Conservation (phyloP, 2,113 vertebrate genomes). For the Silurus glanis region DNA sequence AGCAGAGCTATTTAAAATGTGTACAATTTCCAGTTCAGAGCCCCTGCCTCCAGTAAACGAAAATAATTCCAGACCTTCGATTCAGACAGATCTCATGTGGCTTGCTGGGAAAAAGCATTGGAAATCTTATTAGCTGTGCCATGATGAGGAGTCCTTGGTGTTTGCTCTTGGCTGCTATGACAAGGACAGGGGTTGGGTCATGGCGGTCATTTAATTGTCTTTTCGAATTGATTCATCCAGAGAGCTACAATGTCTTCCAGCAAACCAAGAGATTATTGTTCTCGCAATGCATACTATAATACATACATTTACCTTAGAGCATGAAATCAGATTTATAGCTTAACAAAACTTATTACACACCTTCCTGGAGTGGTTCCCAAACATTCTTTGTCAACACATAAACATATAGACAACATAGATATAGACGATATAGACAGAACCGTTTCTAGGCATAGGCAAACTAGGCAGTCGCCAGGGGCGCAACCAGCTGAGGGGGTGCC, state of each 20-base stretch:
- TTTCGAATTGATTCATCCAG: not conserved
- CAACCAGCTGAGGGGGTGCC: too few relatives aligned
- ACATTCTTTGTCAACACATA: not conserved
- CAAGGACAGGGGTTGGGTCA: not conserved
- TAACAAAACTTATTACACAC: not conserved
- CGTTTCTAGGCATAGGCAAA: too few relatives aligned
- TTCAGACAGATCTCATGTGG: not conserved
- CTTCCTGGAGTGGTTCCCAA: not conserved
- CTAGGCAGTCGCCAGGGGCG: too few relatives aligned
- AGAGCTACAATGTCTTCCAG: not conserved
- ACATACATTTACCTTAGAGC: not conserved
- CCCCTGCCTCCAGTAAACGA: not conserved
- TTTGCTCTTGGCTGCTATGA: not conserved
- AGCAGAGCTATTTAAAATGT: slow-evolving; percentile 41
- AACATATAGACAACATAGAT: too few relatives aligned
- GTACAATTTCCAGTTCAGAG: slow-evolving; percentile 46
- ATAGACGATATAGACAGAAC: too few relatives aligned
- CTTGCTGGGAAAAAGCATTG: slow-evolving; percentile 3
- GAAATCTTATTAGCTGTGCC: slow-evolving; percentile 19
- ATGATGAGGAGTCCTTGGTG: not conserved
- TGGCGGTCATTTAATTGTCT: not conserved
- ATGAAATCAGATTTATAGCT: not conserved
- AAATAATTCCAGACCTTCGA: not conserved
- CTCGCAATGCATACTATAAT: not conserved
- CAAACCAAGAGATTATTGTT: not conserved